A percentile compares a stretch with the other conserved stretches of the same genome.
phyloP scores from a whole-genome alignment of 2,888 invertebrate genomes.

The Synergus umbraculus region DNA sequence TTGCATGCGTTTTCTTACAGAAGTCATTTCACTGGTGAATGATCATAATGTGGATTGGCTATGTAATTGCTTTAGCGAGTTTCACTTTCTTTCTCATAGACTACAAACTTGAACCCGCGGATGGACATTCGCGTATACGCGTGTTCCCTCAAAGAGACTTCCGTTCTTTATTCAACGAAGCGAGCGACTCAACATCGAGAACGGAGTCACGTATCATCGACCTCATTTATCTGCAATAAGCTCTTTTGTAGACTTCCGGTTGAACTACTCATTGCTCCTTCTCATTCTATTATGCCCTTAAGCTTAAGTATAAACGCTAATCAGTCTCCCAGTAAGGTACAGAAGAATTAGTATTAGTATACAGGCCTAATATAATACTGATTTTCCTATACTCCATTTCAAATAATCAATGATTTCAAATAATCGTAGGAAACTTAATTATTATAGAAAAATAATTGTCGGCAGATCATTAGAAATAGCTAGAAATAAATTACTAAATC shows the following conservation, averaged over 20 bases:
- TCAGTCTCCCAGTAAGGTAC: background rate
- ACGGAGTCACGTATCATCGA: constrained; percentile 40
- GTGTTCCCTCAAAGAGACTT: constrained; percentile 31
- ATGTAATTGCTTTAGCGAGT: constrained; percentile 14
- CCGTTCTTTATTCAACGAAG: constrained; percentile 39
- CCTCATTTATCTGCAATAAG: constrained; percentile 41
- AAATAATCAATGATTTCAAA: too few relatives aligned
- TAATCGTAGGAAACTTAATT: too few relatives aligned
- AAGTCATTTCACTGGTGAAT: constrained; percentile 1
- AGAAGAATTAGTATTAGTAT: background rate
- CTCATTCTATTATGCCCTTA: constrained; percentile 31
- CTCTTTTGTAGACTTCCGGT: constrained; percentile 41
- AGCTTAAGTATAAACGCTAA: constrained; percentile 16
- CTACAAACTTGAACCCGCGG: constrained; percentile 25
- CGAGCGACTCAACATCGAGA: constrained; percentile 39
- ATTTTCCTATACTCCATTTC: too few relatives aligned
- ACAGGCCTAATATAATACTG: too few relatives aligned
- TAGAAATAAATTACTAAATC: too few relatives aligned
- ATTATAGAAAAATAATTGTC: too few relatives aligned
- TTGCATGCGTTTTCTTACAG: background rate
- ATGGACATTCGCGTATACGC: constrained; percentile 32
- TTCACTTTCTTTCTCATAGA: constrained; percentile 40
- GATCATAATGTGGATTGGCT: constrained; percentile 6
- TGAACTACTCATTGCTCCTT: constrained; percentile 26
- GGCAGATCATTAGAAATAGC: too few relatives aligned